Conservation (phyloP, 1,140 invertebrate genomes). For the Drosophila nebulosa region DNA sequence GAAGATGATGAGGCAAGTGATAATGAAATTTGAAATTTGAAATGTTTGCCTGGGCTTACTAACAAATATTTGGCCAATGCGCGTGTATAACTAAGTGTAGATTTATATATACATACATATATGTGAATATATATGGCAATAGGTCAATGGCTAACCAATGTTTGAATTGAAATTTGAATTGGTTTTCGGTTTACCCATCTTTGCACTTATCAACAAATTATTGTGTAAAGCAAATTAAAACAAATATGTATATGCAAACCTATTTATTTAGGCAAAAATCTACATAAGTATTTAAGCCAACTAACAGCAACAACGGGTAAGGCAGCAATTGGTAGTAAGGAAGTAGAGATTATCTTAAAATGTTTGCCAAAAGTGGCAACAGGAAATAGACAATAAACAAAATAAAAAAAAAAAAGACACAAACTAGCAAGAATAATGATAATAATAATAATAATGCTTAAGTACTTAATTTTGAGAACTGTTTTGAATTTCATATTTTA, state of each 20-base stretch:
- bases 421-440: slow-evolving; percentile 39
- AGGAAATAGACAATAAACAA: slow-evolving; percentile 17
- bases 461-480: not conserved
- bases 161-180: slow-evolving; percentile 1
- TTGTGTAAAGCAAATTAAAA: slow-evolving; percentile 19
- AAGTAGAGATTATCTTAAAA: not conserved
- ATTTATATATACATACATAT: slow-evolving; percentile 10
- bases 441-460: slow-evolving; percentile 10
- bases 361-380: not conserved
- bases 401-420: not conserved
- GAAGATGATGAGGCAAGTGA: slow-evolving; percentile 39
- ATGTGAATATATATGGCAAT: slow-evolving; percentile 53
- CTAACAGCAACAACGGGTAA: not conserved
- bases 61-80: slow-evolving; percentile 60
- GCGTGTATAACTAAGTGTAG: slow-evolving; percentile 49
- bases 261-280: not conserved
- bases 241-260: not conserved
- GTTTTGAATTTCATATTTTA: not conserved
- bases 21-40: slow-evolving; percentile 42
- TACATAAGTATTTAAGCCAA: not conserved
- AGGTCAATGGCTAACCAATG: slow-evolving; percentile 62
- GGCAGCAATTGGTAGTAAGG: not conserved
- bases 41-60: slow-evolving; percentile 44
- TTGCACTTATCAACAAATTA: slow-evolving; percentile 37
- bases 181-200: slow-evolving; percentile 17